Conservation (phyloP, 2,113 vertebrate species). For the Microcebus jonahi region DNA sequence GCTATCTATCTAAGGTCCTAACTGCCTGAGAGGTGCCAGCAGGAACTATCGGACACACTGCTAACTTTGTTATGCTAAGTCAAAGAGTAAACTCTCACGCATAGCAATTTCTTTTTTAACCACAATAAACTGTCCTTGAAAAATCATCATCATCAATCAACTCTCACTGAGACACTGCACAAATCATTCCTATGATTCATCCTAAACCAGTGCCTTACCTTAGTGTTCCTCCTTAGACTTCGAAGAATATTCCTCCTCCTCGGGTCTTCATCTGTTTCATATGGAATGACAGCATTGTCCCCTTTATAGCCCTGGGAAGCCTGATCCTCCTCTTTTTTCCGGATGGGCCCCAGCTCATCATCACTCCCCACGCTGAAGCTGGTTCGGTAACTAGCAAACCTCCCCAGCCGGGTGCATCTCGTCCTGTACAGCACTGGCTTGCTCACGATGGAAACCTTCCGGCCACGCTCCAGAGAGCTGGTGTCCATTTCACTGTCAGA, state of each 20-base stretch:
- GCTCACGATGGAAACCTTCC: conserved; percentile 85
- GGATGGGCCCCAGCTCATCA: conserved; percentile 92
- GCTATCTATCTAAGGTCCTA: background rate
- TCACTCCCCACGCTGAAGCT: conserved; percentile 95
- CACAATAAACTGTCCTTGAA: conserved; percentile 26
- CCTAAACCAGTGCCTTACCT: conserved; percentile 83
- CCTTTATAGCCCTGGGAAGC: conserved; percentile 89
- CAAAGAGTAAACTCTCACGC: background rate
- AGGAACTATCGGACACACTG: background rate
- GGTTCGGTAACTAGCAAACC: conserved; percentile 93
- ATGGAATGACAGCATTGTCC: conserved; percentile 91
- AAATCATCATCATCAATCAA: background rate
- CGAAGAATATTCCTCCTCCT: conserved; percentile 94
- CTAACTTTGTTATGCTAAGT: background rate
- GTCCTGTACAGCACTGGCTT: conserved; percentile 94
- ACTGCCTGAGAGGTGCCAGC: background rate
- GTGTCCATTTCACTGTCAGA: conserved; percentile 97
- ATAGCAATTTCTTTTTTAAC: background rate
- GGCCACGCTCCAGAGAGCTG: conserved; percentile 92
- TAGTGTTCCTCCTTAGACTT: conserved; percentile 93
- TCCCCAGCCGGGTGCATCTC: conserved; percentile 91
- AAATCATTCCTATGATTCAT: background rate
- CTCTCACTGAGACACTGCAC: background rate
- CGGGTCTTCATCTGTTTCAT: conserved; percentile 90
- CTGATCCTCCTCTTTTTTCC: conserved; percentile 91